phyloP scores from a whole-genome alignment of 2,797 vertebrate genomes.

The Taenioides sp. region DNA sequence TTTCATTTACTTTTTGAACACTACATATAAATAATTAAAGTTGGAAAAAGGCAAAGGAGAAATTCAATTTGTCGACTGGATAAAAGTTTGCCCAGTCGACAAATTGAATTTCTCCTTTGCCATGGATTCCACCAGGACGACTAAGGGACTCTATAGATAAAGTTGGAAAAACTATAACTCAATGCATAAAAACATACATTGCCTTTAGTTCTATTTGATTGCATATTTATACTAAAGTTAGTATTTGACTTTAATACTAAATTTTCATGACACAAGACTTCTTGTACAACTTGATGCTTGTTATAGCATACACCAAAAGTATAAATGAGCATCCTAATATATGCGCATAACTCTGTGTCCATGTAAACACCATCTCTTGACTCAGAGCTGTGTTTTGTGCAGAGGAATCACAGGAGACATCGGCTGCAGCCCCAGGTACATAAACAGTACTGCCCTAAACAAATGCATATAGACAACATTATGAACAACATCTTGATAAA shows the following conservation, averaged over 20 bases:
- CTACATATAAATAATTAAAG: no score
- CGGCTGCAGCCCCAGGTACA: slow-evolving; percentile 9
- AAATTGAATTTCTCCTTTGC: no score
- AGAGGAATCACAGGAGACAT: slow-evolving; percentile 3
- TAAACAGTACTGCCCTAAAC: slow-evolving; percentile 16
- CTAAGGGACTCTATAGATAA: no score
- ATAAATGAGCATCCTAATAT: not conserved
- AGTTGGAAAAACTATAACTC: no score
- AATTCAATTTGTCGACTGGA: no score
- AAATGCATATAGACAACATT: slow-evolving; percentile 1
- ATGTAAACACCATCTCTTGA: not conserved
- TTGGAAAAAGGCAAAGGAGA: no score
- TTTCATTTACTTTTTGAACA: no score
- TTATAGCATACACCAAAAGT: not conserved
- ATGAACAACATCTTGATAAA: not conserved
- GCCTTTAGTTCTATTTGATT: not conserved
- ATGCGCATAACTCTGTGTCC: slow-evolving; percentile 10
- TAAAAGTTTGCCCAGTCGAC: no score
- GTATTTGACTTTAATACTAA: not conserved
- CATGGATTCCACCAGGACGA: no score
- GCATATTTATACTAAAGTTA: not conserved
- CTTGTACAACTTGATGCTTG: not conserved
- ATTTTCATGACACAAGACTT: not conserved
- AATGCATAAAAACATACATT: not conserved
- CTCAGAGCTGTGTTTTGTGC: slow-evolving; percentile 1